phyloP scores from a whole-genome alignment of 1,140 invertebrate genomes.

The Drosophila biarmipes region DNA sequence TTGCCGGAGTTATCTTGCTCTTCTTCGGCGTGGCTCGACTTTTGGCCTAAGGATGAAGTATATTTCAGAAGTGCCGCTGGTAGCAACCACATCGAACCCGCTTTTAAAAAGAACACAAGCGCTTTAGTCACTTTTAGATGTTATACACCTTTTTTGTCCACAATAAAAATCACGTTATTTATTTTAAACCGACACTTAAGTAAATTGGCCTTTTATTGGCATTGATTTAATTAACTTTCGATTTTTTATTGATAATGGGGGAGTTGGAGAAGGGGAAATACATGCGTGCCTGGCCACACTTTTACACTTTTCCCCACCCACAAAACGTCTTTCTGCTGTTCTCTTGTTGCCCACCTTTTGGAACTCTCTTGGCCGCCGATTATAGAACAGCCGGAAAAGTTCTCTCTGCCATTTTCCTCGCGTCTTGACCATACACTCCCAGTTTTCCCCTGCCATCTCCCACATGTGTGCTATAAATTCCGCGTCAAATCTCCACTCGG shows the following conservation, averaged over 20 bases:
- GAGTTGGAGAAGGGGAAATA: constrained; percentile 10
- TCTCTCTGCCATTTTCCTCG: constrained; percentile 31
- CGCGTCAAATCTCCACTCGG: constrained; percentile 12
- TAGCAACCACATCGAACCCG: not conserved
- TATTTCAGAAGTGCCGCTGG: too few species aligned
- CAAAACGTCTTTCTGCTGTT: constrained; percentile 33
- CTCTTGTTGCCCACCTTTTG: constrained; percentile 42
- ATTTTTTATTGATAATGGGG: not conserved
- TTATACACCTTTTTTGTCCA: constrained; percentile 19
- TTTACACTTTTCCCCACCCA: constrained; percentile 18
- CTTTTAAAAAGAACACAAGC: not conserved
- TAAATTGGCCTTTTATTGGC: constrained; percentile 1
- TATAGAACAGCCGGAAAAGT: constrained; percentile 23
- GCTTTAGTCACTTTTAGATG: constrained; percentile 24
- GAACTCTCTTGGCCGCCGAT: constrained; percentile 58
- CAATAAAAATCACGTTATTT: constrained; percentile 34
- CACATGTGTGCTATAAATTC: constrained; percentile 6
- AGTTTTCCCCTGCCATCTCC: constrained; percentile 6
- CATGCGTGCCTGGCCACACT: constrained; percentile 53
- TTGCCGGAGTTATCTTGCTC: constrained; percentile 61
- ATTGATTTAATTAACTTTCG: constrained; percentile 14
- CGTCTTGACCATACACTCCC: constrained; percentile 5
- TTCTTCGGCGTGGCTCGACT: constrained; percentile 73
- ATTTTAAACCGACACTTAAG: constrained; percentile 5
- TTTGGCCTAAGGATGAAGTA: constrained; percentile 49